phyloP scores from a whole-genome alignment of 2,888 invertebrate species.

The Xestia sexstrigata region DNA sequence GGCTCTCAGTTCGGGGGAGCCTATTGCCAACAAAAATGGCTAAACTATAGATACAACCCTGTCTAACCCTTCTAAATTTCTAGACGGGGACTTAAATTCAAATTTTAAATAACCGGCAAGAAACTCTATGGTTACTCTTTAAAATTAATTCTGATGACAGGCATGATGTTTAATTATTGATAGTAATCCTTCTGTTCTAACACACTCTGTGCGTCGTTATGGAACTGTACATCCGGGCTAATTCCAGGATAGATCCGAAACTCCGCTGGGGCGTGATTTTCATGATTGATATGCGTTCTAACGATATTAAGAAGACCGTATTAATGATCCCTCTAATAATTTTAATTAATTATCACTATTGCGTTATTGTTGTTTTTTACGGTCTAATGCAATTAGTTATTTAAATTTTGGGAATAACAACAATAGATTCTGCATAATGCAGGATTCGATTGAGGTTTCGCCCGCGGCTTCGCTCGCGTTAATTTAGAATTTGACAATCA shows the following conservation, averaged over 20 bases:
- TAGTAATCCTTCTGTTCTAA: conserved; percentile 33
- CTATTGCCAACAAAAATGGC: not conserved
- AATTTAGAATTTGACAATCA: too few relatives aligned
- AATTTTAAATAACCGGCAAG: not conserved
- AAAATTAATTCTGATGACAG: not conserved
- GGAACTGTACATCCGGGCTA: conserved; percentile 49
- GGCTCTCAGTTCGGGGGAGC: not conserved
- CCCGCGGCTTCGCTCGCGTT: too few relatives aligned
- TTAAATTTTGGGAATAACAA: too few relatives aligned
- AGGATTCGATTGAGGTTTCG: not conserved
- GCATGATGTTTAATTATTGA: too few relatives aligned
- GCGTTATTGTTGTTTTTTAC: not conserved
- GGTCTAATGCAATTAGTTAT: not conserved
- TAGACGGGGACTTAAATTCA: not conserved
- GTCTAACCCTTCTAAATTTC: not conserved
- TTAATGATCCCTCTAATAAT: conserved; percentile 31
- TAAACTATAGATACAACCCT: not conserved
- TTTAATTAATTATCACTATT: conserved; percentile 17
- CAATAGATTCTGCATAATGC: not conserved
- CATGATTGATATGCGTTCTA: conserved; percentile 58
- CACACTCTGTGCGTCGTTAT: conserved; percentile 35
- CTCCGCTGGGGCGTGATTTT: conserved; percentile 44
- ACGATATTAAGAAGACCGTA: conserved; percentile 45
- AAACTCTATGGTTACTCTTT: not conserved
- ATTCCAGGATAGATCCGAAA: conserved; percentile 52